Base-by-base conservation (phyloP, 2,888 invertebrate genomes). In the Tipula helvola region DNA sequence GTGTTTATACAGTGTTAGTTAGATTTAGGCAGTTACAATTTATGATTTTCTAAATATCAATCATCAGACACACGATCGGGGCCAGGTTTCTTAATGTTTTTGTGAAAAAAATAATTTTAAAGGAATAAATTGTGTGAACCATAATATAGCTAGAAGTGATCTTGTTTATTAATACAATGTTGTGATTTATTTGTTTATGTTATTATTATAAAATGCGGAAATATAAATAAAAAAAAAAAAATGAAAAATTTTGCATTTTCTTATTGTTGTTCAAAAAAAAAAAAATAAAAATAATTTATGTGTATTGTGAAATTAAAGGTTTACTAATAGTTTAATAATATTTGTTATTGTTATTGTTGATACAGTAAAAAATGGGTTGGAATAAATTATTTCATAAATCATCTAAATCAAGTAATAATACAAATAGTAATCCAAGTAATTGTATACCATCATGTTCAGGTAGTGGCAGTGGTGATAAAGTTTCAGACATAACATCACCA, bases 341-440 rank as follows among this genome's bases (percentile, higher is more conserved):
- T 0, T 39, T 39, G 39, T 39, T 39, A 3, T 39, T 39, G n/a
- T 39, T 39, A 3, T 39, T 39, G 39, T 39, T 39, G n/a, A 71
- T 28, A 28, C 2, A 28, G 28, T 28, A 28, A 28, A 28, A 71
- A 84, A 84, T 84, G 84, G 84, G 12, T 84, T 84, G 84, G 84
- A 84, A 84, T 84, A 84, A 84, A 84, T 39, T 84, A 39, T 84
- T 84, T 84, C 84, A 84, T 8, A 84, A 84, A 84, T 84, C 84
- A 84, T 84, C 84, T 8, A 84, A 84, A 41, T 39, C 84, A 1
- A 84, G 84, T 84, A 84, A 39, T 41, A 52, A 84, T 41, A n/a
- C 36, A 2, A 28, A 8, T 36, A 39, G 5, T 41, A 84, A 39
- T 36, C 39, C n/a, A 8, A 84, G 16, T 16, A 84, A 84, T 39